These are phyloP conservation scores for Trachymyrmex cornetzi DNA, from an alignment of 1,140 invertebrate genomes.

Conservation along the genomic window DNA sequence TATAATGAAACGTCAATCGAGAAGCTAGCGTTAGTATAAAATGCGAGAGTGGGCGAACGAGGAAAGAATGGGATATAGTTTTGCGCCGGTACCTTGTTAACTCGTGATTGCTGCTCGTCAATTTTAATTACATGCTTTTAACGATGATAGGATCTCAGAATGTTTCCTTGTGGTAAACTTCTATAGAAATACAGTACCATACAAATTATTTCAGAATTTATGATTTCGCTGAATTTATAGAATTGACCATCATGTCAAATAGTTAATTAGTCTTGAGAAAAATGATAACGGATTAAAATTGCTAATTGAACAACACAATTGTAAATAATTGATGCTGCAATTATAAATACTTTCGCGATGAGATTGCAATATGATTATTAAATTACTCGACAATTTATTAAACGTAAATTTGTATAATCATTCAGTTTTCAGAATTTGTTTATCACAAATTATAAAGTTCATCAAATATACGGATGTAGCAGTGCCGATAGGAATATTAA, in stretches of 20 bases:
- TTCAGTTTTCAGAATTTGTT: conserved; percentile 57
- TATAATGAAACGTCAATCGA: conserved; percentile 45
- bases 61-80: background rate
- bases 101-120: conserved; percentile 55
- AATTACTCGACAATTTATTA: conserved; percentile 46
- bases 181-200: background rate
- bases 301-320: conserved; percentile 17
- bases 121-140: conserved; percentile 63
- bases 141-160: conserved; percentile 27
- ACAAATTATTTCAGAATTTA: conserved; percentile 6
- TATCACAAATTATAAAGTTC: conserved; percentile 53
- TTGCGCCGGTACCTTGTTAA: conserved; percentile 49
- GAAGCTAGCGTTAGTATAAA: conserved; percentile 36
- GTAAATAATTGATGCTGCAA: conserved; percentile 45
- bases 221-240: conserved; percentile 12
- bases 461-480: conserved; percentile 22
- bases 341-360: conserved; percentile 40
- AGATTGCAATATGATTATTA: conserved; percentile 14
- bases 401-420: conserved; percentile 53
- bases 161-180: conserved; percentile 50
- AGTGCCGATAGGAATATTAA: conserved; percentile 25
- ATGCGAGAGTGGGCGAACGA: conserved; percentile 9
- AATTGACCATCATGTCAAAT: conserved; percentile 27
- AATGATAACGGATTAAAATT: conserved; percentile 33
- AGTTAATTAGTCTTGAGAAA: conserved; percentile 31